These are phyloP conservation scores for Caloenas nicobarica DNA, from an alignment of 2,113 vertebrate genomes.

Conservation along the genomic window DNA sequence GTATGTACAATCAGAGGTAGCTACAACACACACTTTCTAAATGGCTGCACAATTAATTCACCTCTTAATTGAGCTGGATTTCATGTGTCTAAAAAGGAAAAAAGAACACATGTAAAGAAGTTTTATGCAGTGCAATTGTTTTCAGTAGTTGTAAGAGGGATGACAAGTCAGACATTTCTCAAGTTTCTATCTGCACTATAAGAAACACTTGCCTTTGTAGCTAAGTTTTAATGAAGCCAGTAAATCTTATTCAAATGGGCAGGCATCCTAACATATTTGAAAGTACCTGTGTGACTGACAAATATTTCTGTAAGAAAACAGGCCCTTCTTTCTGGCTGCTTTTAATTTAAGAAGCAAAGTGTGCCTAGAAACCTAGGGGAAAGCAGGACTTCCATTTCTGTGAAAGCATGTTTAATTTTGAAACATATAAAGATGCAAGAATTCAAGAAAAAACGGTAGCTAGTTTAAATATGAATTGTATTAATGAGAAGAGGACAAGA, in stretches of 20 bases:
- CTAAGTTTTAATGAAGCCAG: neutral
- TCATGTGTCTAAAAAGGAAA: neutral
- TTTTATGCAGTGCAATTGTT: neutral
- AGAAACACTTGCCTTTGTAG: neutral
- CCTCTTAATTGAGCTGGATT: neutral
- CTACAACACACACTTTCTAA: neutral
- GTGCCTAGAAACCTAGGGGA: neutral
- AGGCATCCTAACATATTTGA: neutral
- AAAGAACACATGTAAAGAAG: neutral
- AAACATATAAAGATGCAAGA: neutral
- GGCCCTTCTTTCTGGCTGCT: neutral
- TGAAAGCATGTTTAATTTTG: conserved; percentile 41
- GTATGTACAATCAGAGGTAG: neutral
- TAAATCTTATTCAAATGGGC: neutral
- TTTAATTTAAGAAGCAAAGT: neutral
- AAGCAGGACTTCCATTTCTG: conserved; percentile 6
- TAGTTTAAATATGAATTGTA: conserved; percentile 67
- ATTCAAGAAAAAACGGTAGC: conserved; percentile 29
- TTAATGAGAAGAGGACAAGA: conserved; percentile 48
- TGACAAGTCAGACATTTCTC: neutral
- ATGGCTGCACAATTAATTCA: neutral
- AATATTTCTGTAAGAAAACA: neutral
- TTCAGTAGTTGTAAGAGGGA: neutral
- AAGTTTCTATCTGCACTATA: neutral
- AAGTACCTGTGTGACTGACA: neutral